Conservation (phyloP, 2,888 invertebrate genomes). For the Drosophila meridionalis region DNA sequence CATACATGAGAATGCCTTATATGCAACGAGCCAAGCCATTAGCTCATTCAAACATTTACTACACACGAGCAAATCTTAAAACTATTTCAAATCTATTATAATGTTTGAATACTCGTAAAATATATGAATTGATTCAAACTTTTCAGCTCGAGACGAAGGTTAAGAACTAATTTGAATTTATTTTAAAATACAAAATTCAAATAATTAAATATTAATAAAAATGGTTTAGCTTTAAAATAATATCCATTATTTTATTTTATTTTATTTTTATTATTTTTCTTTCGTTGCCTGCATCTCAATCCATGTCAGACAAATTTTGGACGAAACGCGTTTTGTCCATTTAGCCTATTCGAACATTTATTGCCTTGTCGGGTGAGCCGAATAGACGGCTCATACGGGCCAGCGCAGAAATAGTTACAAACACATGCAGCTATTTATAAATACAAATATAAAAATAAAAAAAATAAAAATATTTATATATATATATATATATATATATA, state of each 20-base stretch:
- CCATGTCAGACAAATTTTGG: constrained; percentile 27
- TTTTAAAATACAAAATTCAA: not conserved
- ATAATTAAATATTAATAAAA: not conserved
- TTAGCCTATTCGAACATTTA: constrained; percentile 57
- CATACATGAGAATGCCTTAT: no score
- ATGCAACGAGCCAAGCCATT: no score
- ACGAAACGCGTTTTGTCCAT: constrained; percentile 38
- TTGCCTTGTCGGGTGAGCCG: constrained; percentile 63
- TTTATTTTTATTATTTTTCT: no score
- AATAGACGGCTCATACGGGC: not conserved
- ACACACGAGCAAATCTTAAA: no score
- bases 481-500: not conserved
- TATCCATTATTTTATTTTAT: no score
- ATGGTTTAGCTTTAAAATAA: not conserved
- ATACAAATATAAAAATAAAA: not conserved
- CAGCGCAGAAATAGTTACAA: constrained; percentile 23
- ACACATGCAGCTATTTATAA: constrained; percentile 5
- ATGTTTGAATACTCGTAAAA: no score
- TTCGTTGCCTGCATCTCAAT: not conserved
- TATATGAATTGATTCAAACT: no score
- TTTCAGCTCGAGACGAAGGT: no score
- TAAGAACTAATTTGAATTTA: no score
- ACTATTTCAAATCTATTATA: no score
- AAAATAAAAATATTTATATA: not conserved
- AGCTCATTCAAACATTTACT: no score